phyloP scores from a whole-genome alignment of 1,140 invertebrate species.

The Homarus americanus region DNA sequence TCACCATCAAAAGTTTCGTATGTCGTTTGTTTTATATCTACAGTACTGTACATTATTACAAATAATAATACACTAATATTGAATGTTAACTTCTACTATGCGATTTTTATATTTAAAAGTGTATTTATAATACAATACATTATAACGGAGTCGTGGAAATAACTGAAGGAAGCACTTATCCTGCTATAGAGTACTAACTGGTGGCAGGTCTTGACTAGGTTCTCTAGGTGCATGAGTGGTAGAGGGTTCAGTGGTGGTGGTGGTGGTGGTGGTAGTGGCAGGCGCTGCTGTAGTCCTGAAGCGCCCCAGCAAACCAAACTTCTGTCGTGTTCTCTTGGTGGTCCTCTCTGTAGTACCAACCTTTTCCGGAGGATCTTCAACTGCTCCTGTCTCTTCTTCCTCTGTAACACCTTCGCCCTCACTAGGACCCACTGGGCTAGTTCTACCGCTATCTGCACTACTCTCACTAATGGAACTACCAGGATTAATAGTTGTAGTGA shows the following conservation, averaged over 20 bases:
- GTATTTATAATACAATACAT: not conserved
- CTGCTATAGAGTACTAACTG: constrained; percentile 50
- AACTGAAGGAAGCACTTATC: constrained; percentile 1
- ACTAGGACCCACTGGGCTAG: not conserved
- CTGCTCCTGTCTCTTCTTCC: not conserved
- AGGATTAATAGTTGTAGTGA: constrained; percentile 20
- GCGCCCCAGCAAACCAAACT: constrained; percentile 46
- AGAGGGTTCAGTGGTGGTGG: constrained; percentile 2
- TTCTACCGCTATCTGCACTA: constrained; percentile 30
- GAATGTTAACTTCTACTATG: not conserved
- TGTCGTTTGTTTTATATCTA: no score
- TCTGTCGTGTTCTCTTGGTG: not conserved
- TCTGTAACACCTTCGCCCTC: constrained; percentile 14
- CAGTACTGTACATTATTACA: not conserved
- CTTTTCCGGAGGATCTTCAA: not conserved
- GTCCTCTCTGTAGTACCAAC: not conserved
- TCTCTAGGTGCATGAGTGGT: constrained; percentile 11
- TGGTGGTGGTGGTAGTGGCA: constrained; percentile 4
- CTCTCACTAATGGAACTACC: not conserved
- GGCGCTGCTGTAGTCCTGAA: constrained; percentile 21
- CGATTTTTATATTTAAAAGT: constrained; percentile 4
- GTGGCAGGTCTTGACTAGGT: constrained; percentile 8
- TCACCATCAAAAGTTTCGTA: no score
- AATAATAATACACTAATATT: no score
- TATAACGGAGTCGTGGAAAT: constrained; percentile 1